These are phyloP conservation scores for Octonoba sinensis DNA, from an alignment of 2,888 invertebrate genomes.

Conservation along the genomic window DNA sequence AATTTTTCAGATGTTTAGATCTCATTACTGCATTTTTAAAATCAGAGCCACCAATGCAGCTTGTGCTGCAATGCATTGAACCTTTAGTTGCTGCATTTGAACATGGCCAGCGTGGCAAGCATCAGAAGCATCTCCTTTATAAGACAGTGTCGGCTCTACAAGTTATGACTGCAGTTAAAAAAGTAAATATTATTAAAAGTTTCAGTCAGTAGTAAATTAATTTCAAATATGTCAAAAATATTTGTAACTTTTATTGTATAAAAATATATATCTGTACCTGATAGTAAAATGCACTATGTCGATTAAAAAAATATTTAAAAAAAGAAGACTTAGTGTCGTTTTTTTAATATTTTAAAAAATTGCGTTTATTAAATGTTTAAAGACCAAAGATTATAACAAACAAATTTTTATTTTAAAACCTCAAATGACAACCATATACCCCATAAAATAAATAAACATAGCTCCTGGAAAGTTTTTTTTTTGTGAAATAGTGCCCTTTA, in stretches of 20 bases:
- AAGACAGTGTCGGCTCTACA: conserved; percentile 45
- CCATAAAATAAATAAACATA: no score
- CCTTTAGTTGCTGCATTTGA: conserved; percentile 58
- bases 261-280: no score
- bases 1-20: conserved; percentile 52
- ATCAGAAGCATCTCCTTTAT: conserved; percentile 33
- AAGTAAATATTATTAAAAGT: conserved; percentile 22
- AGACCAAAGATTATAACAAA: no score
- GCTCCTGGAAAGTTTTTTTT: no score
- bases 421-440: no score
- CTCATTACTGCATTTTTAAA: conserved; percentile 47
- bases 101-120: conserved; percentile 20
- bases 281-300: not conserved
- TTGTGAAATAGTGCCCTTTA: no score
- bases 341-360: not conserved
- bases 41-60: conserved; percentile 45
- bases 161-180: conserved; percentile 28
- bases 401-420: no score
- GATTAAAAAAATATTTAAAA: not conserved
- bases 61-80: conserved; percentile 46
- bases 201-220: not conserved
- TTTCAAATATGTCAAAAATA: not conserved
- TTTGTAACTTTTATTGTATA: not conserved
- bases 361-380: not conserved
- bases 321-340: no score